phyloP scores from a whole-genome alignment of 2,888 invertebrate genomes.

The Strigamia transsilvanica region DNA sequence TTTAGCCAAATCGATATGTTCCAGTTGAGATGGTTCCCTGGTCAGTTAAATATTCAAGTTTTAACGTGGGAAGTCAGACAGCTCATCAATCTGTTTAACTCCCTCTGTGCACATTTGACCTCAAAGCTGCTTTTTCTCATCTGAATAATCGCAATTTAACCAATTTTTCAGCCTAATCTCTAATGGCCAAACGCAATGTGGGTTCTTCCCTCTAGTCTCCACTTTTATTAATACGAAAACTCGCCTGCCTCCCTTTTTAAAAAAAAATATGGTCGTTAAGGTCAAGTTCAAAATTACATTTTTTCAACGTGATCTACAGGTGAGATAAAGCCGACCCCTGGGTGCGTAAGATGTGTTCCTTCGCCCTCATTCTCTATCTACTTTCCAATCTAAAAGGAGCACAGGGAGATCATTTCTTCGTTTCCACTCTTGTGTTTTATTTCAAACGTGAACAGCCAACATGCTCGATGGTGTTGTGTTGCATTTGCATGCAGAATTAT shows the following conservation, averaged over 20 bases:
- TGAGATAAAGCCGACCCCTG: constrained; percentile 37
- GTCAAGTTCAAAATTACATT: constrained; percentile 40
- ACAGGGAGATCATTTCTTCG: background rate
- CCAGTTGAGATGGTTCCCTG: background rate
- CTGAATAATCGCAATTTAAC: constrained; percentile 1
- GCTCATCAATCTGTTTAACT: constrained; percentile 2
- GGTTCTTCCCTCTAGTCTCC: background rate
- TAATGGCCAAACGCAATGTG: background rate
- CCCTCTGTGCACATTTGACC: constrained; percentile 8
- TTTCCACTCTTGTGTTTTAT: constrained; percentile 27
- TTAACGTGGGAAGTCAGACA: background rate
- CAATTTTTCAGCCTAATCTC: constrained; percentile 2
- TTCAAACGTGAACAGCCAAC: constrained; percentile 18
- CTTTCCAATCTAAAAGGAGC: constrained; percentile 4
- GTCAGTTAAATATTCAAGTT: constrained; percentile 3
- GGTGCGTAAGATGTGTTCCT: constrained; percentile 10
- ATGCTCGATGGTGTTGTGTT: background rate
- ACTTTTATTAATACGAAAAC: background rate
- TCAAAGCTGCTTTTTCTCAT: background rate
- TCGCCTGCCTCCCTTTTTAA: background rate
- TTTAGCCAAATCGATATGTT: background rate
- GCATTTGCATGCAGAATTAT: constrained; percentile 31
- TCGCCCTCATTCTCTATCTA: constrained; percentile 15
- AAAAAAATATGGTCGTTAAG: constrained; percentile 28
- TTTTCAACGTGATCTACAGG: constrained; percentile 16